Percentiles rank a stretch among this genome's conserved stretches.
phyloP scores from a whole-genome alignment of 2,797 vertebrate genomes.

The Pipistrellus nathusii region DNA sequence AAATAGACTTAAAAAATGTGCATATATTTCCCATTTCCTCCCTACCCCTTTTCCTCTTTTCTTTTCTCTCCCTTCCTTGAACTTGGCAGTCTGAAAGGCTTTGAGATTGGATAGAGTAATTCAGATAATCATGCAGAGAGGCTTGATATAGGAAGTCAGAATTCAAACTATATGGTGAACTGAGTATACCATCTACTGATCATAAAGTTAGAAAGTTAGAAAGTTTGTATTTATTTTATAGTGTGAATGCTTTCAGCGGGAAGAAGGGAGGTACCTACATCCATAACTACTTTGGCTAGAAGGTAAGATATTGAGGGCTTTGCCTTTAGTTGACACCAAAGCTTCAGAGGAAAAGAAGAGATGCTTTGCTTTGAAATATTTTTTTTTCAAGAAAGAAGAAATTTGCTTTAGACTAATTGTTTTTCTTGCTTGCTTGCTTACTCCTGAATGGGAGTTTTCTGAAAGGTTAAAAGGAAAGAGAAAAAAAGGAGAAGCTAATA shows the following conservation, averaged over 20 bases:
- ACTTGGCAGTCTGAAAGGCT: not conserved
- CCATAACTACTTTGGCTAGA: not conserved
- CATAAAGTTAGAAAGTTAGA: not conserved
- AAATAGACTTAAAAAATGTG: not conserved
- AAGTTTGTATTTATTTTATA: not conserved
- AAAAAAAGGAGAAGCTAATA: not conserved
- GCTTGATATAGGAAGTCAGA: not conserved
- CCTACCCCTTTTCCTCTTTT: not conserved
- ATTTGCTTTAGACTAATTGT: not conserved
- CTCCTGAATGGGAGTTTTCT: not conserved
- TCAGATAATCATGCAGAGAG: not conserved
- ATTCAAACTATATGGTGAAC: not conserved
- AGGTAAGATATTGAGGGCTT: not conserved
- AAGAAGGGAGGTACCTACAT: fast-evolving
- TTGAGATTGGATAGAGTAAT: not conserved
- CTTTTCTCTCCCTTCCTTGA: not conserved
- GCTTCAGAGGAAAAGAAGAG: not conserved
- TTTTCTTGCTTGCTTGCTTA: not conserved
- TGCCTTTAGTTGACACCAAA: not conserved
- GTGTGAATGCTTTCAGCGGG: not conserved
- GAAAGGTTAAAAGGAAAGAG: not conserved
- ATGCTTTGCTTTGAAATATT: not conserved
- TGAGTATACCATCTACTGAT: not conserved
- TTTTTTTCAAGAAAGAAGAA: not conserved
- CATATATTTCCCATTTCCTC: not conserved